Percentiles rank a stretch among this genome's conserved stretches.
Conservation (phyloP, 2,888 invertebrate genomes). For the Hecatera dysodea region DNA sequence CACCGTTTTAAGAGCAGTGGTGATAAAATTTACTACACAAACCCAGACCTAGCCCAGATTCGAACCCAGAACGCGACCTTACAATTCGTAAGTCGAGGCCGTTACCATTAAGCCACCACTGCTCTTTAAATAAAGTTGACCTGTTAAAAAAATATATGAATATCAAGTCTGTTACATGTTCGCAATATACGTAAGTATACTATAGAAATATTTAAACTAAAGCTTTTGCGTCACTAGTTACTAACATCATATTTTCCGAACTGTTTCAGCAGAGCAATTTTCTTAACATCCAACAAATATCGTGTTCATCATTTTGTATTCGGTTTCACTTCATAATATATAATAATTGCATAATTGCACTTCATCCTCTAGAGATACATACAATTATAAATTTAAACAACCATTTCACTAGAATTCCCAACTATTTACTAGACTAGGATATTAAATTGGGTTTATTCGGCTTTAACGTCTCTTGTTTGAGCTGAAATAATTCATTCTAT, state of each 20-base stretch:
- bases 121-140: too few species aligned
- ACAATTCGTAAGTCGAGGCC: too few species aligned
- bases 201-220: not conserved
- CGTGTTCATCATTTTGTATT: slow-evolving; percentile 15
- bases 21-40: too few species aligned
- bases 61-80: too few species aligned
- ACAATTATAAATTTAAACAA: slow-evolving; percentile 3
- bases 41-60: too few species aligned
- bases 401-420: slow-evolving; percentile 5
- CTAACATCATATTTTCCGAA: not conserved
- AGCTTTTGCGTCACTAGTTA: not conserved
- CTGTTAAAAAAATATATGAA: too few species aligned
- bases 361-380: not conserved
- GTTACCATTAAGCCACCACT: too few species aligned
- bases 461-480: slow-evolving; percentile 22
- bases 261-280: not conserved
- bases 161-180: too few species aligned
- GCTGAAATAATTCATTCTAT: slow-evolving; percentile 23
- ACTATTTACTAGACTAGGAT: not conserved
- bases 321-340: too few species aligned
- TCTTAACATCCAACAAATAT: not conserved
- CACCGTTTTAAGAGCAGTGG: too few species aligned
- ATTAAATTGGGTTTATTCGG: slow-evolving; percentile 9
- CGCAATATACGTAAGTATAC: not conserved
- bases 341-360: not conserved